phyloP scores from a whole-genome alignment of 2,888 invertebrate genomes.

The Cryptophagus acutangulus region DNA sequence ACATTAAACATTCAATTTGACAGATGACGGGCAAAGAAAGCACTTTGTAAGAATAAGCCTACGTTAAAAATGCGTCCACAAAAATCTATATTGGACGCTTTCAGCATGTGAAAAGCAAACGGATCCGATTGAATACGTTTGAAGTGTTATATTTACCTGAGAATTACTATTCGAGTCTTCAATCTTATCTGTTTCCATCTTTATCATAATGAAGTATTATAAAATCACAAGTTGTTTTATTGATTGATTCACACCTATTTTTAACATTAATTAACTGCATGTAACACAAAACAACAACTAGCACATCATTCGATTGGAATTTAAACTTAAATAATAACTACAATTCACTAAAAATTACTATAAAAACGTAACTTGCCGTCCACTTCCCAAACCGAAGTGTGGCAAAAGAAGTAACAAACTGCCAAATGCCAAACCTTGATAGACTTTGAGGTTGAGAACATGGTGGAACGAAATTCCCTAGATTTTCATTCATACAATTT shows the following conservation, averaged over 20 bases:
- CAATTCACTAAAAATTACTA: background rate
- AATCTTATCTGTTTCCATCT: slow-evolving; percentile 91
- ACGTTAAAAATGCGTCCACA: slow-evolving; percentile 17
- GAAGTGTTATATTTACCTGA: slow-evolving; percentile 62
- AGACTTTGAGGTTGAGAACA: no score
- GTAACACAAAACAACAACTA: background rate
- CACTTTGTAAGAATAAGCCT: slow-evolving; percentile 19
- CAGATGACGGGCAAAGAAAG: slow-evolving; percentile 26
- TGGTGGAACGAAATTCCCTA: no score
- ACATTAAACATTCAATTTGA: slow-evolving; percentile 21
- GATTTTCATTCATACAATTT: no score
- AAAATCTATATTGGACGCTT: background rate
- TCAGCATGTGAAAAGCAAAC: no score
- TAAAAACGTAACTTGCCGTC: background rate
- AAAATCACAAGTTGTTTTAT: slow-evolving; percentile 1
- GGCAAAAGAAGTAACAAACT: slow-evolving; percentile 1
- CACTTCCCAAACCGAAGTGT: background rate
- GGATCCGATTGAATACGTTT: no score
- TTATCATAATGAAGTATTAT: slow-evolving; percentile 64
- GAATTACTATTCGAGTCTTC: slow-evolving; percentile 69
- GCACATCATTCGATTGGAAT: background rate
- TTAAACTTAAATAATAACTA: background rate
- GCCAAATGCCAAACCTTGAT: slow-evolving; percentile 2
- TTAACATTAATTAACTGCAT: background rate
- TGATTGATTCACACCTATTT: background rate